A percentile compares a stretch with the other conserved stretches of the same genome.
phyloP scores from a whole-genome alignment of 2,113 vertebrate genomes.

The Excalfactoria chinensis region DNA sequence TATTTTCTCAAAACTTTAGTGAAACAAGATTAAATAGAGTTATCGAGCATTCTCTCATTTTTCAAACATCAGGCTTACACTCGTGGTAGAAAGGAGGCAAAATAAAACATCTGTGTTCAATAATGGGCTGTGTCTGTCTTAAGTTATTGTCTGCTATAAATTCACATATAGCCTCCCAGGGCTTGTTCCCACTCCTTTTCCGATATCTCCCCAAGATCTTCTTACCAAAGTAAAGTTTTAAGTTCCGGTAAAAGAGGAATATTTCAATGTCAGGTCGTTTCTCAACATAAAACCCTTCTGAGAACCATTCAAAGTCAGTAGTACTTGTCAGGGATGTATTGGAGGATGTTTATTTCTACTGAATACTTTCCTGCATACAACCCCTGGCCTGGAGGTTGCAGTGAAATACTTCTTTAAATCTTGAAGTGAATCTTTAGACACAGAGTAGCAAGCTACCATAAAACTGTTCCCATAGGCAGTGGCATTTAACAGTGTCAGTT shows the following conservation, averaged over 20 bases:
- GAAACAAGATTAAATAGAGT: neutral
- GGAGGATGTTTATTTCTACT: slow-evolving; percentile 17
- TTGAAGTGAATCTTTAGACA: neutral
- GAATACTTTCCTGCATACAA: slow-evolving; percentile 22
- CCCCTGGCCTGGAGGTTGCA: neutral
- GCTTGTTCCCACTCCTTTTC: slow-evolving; percentile 51
- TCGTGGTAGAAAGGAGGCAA: slow-evolving; percentile 30
- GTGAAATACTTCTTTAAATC: neutral
- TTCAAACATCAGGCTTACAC: neutral
- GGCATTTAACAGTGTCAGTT: neutral
- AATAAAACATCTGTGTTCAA: slow-evolving; percentile 68
- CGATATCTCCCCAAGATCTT: slow-evolving; percentile 7
- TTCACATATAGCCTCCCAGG: slow-evolving; percentile 38
- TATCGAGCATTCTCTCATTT: neutral
- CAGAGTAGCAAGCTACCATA: neutral
- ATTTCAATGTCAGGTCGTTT: slow-evolving; percentile 21
- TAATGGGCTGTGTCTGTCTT: slow-evolving; percentile 52
- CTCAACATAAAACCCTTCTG: slow-evolving; percentile 56
- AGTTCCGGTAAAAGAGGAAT: slow-evolving; percentile 46
- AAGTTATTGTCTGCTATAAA: slow-evolving; percentile 68
- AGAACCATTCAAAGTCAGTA: slow-evolving; percentile 33
- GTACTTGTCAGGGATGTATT: slow-evolving; percentile 3
- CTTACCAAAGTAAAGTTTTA: slow-evolving; percentile 53
- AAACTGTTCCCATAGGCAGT: neutral
- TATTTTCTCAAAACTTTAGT: neutral